Evolutionary conservation across 2,113 vertebrate genomes (phyloP).

Genomic region (Perca fluviatilis): DNA sequence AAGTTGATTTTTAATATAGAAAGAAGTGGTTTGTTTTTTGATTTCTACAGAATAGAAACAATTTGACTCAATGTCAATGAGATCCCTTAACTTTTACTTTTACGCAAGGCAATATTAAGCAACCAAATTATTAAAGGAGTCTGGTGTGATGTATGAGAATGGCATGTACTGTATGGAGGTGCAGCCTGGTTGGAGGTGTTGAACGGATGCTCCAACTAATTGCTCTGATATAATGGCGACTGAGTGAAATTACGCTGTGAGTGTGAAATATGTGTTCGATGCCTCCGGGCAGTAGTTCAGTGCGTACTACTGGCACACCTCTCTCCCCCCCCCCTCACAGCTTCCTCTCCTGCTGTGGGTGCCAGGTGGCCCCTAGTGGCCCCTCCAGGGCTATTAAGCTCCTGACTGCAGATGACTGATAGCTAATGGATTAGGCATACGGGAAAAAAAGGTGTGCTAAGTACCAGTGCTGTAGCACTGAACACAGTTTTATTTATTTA

Average conservation of each 20-base stretch:
- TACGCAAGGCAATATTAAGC: not conserved
- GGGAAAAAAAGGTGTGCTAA: conserved; percentile 1
- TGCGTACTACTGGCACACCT: conserved; percentile 43
- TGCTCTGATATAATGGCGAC: conserved; percentile 39
- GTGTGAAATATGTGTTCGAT: conserved; percentile 30
- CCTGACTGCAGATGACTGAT: conserved; percentile 57
- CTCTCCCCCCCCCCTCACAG: conserved; percentile 10
- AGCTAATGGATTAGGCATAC: conserved; percentile 46
- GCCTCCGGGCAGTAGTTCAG: conserved; percentile 36
- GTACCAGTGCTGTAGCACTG: not conserved
- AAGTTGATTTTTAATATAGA: not conserved
- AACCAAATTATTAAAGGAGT: not conserved
- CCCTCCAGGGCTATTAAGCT: conserved; percentile 66
- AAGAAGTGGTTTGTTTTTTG: not conserved
- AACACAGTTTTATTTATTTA: not conserved
- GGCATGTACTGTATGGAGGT: not conserved
- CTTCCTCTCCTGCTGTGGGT: conserved; percentile 69
- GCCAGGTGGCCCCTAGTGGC: conserved; percentile 74
- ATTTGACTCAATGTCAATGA: not conserved
- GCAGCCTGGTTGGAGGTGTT: conserved; percentile 5
- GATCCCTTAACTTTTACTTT: not conserved
- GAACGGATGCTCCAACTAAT: conserved; percentile 30
- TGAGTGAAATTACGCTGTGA: conserved; percentile 34
- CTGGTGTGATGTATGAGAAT: not conserved
- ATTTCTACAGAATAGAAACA: not conserved